Conservation (phyloP, 2,888 invertebrate species). For the Lasioglossum calceatum region DNA sequence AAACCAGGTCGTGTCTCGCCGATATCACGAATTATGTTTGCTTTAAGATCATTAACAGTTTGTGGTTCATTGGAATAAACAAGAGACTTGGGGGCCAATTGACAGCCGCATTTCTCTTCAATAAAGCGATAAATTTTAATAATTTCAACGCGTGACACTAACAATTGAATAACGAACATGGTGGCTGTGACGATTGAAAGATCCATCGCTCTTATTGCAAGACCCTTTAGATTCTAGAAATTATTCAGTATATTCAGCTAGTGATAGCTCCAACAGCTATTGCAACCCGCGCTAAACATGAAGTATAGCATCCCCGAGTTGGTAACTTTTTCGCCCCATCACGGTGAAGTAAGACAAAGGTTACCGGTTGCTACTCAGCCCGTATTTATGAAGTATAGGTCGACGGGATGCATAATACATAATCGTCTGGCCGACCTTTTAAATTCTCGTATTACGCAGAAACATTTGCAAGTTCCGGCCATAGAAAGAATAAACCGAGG, state of each 20-base stretch:
- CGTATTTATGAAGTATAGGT: slow-evolving; percentile 6
- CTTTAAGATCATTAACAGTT: too few relatives aligned
- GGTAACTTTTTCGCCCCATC: not conserved
- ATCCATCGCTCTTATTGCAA: too few relatives aligned
- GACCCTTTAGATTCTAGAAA: not conserved
- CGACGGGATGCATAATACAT: slow-evolving; percentile 20
- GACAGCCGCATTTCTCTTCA: too few relatives aligned
- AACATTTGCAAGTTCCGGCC: slow-evolving; percentile 30
- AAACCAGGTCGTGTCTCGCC: too few relatives aligned
- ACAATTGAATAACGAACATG: too few relatives aligned
- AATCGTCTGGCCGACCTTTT: slow-evolving; percentile 14
- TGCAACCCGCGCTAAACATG: not conserved
- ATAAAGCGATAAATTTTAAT: too few relatives aligned
- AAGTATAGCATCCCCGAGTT: not conserved
- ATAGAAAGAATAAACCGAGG: slow-evolving; percentile 17
- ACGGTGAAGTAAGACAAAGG: not conserved
- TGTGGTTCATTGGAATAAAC: too few relatives aligned
- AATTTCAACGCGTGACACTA: too few relatives aligned
- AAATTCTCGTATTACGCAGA: slow-evolving; percentile 16
- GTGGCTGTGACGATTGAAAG: too few relatives aligned
- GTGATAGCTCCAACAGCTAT: not conserved
- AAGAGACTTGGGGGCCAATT: too few relatives aligned
- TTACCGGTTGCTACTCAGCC: not conserved
- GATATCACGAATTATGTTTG: too few relatives aligned
- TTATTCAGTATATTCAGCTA: not conserved